Evolutionary conservation across 2,797 vertebrate genomes (phyloP), one percentile per base, ranked within the genome.

Genomic region (Pipistrellus kuhlii): DNA sequence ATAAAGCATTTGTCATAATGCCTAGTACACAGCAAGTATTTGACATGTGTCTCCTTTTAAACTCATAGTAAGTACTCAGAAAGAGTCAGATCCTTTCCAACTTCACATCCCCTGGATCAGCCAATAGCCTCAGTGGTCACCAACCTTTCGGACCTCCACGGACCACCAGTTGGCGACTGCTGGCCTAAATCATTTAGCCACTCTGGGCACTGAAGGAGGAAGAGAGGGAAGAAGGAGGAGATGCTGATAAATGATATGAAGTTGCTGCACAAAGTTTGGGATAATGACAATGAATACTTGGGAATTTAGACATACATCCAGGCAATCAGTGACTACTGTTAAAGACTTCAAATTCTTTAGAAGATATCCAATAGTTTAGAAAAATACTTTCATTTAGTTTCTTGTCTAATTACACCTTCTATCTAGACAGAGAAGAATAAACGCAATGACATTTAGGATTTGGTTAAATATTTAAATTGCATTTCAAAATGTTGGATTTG

Each of bases 401-500:
- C 80, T 75, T 80, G 59, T 77, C n/a, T 95, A 94, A 80, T 14
- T 80, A 59, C 64, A 94, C 72, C 51, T 88, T 89, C 69, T 68
- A 88, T 89, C 69, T 68, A 88, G 38, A 78, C 75, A 84, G 77
- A 95, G 66, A 75, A 46, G 46, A 88, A 93, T 72, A 87, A 93
- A 93, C 44, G 1, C 41, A 68, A 53, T 85, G 81, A 89, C 5
- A 48, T 90, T 55, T 94, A 68, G 17, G 46, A 91, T 94, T 94
- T 95, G 76, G 94, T 89, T 82, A 94, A 96, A 91, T 73, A 83
- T 84, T 95, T 68, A 95, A 94, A 91, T 11, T 93, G 35, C 68
- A 85, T 94, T 96, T 96, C 86, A 93, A 87, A 97, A 86, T 68
- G 92, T 51, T 80, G 32, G 73, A 94, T 96, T 85, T 96, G 94